Conservation (phyloP, 2,797 vertebrate species). For the Characodon lateralis region DNA sequence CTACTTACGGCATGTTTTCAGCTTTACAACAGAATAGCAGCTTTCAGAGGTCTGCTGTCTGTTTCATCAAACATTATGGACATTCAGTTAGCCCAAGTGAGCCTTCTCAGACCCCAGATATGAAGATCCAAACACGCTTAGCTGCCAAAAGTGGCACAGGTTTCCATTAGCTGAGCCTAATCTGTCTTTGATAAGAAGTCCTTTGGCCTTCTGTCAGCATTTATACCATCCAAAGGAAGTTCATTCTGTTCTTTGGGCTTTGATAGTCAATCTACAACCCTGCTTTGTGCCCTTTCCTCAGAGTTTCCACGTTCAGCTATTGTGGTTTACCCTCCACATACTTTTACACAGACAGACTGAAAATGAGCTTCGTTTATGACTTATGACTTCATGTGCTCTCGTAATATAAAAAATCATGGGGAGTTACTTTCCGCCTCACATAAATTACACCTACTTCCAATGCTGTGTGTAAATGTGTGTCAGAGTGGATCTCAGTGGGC, state of each 20-base stretch:
- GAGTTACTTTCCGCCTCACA: slow-evolving; percentile 30
- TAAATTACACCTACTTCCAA: slow-evolving; percentile 24
- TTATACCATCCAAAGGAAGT: slow-evolving; percentile 32
- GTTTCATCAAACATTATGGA: slow-evolving; percentile 3
- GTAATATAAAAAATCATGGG: slow-evolving; percentile 1
- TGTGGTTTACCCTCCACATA: slow-evolving; percentile 28
- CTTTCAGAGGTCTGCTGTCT: neutral
- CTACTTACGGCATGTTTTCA: neutral
- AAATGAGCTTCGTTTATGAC: slow-evolving; percentile 26
- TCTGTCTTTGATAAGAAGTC: slow-evolving; percentile 49
- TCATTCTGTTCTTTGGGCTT: slow-evolving; percentile 38
- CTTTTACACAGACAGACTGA: slow-evolving; percentile 14
- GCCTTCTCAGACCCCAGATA: slow-evolving; percentile 15
- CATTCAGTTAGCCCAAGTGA: neutral
- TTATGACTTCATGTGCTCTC: slow-evolving; percentile 40
- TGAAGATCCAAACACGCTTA: slow-evolving; percentile 13
- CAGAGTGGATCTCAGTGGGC: slow-evolving; percentile 53
- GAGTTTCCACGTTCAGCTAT: slow-evolving; percentile 55
- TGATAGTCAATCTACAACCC: slow-evolving; percentile 54
- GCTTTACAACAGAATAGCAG: neutral
- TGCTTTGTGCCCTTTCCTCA: slow-evolving; percentile 32
- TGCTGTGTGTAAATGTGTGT: slow-evolving; percentile 23
- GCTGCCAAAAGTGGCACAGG: slow-evolving; percentile 32
- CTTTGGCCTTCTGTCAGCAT: slow-evolving; percentile 54
- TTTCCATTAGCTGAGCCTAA: slow-evolving; percentile 42